Conservation (phyloP, 2,113 vertebrate genomes). For the Nycticebus coucang region DNA sequence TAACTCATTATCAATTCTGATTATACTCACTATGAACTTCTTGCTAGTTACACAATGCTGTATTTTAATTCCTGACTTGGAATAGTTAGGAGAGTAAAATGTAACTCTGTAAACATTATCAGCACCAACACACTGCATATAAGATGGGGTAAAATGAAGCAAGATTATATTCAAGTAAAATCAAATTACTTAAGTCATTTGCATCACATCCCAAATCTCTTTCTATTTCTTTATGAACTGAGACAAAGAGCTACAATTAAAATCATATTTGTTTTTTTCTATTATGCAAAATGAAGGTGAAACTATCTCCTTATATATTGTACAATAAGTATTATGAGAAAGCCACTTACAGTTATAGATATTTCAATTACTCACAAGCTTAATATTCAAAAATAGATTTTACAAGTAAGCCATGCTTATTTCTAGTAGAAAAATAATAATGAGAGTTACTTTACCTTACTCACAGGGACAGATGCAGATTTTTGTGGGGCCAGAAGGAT, state of each 20-base stretch:
- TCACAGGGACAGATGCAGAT: not conserved
- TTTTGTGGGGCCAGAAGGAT: not conserved
- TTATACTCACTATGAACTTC: not conserved
- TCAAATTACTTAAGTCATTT: constrained; percentile 8
- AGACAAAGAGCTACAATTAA: constrained; percentile 29
- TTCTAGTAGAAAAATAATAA: constrained; percentile 22
- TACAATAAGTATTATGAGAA: not conserved
- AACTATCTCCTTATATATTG: not conserved
- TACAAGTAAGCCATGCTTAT: not conserved
- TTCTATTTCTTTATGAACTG: constrained; percentile 33
- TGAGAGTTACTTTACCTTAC: not conserved
- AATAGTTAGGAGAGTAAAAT: not conserved
- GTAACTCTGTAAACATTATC: not conserved
- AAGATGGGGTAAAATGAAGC: not conserved
- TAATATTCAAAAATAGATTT: constrained; percentile 4
- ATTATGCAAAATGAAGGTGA: not conserved
- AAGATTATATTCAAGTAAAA: constrained; percentile 33
- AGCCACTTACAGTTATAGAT: not conserved
- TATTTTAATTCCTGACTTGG: constrained; percentile 48
- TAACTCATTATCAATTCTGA: constrained; percentile 23
- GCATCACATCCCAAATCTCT: constrained; percentile 3
- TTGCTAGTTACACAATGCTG: not conserved
- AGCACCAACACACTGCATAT: not conserved
- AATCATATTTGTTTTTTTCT: not conserved
- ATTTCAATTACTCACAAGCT: not conserved